These are phyloP conservation scores for Atethmia centrago DNA, from an alignment of 2,888 invertebrate genomes.

Conservation along the genomic window DNA sequence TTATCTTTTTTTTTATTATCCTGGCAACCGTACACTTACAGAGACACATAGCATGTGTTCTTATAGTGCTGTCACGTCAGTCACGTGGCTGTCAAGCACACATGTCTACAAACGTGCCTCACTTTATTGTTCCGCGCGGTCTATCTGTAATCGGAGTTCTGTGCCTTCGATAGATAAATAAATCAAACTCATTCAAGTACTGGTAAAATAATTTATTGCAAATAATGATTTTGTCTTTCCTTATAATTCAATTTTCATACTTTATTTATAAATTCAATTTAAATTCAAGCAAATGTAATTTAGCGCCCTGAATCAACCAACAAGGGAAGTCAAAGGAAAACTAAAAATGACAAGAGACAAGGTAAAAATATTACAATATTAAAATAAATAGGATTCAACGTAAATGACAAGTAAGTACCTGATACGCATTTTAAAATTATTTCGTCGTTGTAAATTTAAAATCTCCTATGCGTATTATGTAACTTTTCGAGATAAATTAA, in stretches of 20 bases:
- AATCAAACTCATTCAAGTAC: conserved; percentile 23
- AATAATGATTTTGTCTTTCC: conserved; percentile 41
- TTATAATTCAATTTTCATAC: conserved; percentile 2
- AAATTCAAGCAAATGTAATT: conserved; percentile 9
- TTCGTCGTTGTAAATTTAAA: too few species aligned
- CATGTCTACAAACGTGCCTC: too few species aligned
- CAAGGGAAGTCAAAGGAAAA: not conserved
- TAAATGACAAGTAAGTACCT: conserved; percentile 29
- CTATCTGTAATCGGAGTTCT: too few species aligned
- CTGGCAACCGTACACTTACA: too few species aligned
- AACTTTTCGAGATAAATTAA: too few species aligned
- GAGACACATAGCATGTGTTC: too few species aligned
- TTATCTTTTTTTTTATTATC: too few species aligned
- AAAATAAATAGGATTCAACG: not conserved
- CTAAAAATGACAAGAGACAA: not conserved
- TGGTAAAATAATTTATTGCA: conserved; percentile 46
- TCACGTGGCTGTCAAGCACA: too few species aligned
- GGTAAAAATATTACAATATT: conserved; percentile 4
- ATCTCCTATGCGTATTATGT: too few species aligned
- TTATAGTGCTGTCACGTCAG: too few species aligned
- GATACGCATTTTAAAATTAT: not conserved
- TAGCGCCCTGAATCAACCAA: not conserved
- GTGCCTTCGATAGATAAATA: not conserved
- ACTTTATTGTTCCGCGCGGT: too few species aligned
- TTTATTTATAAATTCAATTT: not conserved